Evolutionary conservation across 2,888 invertebrate species (phyloP), one percentile per base, ranked within the genome.

Genomic region (Lycia hirtaria): DNA sequence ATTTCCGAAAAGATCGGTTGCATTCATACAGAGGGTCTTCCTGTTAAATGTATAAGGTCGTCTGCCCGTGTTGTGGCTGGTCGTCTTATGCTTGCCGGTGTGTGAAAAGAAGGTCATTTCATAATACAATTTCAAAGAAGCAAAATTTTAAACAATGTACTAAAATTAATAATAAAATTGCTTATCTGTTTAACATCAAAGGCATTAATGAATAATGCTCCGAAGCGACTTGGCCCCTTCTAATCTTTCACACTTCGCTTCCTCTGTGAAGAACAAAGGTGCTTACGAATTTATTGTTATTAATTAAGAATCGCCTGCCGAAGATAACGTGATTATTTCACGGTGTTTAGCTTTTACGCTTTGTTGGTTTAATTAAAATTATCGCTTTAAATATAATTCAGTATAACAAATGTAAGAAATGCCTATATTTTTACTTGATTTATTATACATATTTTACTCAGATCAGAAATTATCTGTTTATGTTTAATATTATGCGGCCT

Each of bases 241-340:
- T 80, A 85, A 88, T 85, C 83, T 63, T 76, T 71, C 73, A 83
- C 85, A 79, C 79, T 81, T 71, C 74, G 78, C 70, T 82, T 77
- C 75, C 72, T 81, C 68, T 68, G 65, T 44, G 32, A 71, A 60
- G 59, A 67, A 56, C 61, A 67, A 63, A 63, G 73, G 72, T 75
- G 77, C 77, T 78, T 76, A 76, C 74, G 75, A 83, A 83, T 87
- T 85, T 81, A 80, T 81, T 80, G 78, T 84, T 83, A 77, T 79
- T 87, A 85, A 87, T 87, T 87, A 83, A 78, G 78, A 80, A 83
- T 82, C 78, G 77, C 74, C 72, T 66, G 73, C 67, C 73, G 73
- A 62, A 68, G 80, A 83, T 85, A 87, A 87, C 81, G 71, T 75
- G 86, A 87, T 89, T 84, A 87, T 82, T 76, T 72, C 76, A 76